Base-by-base conservation (phyloP, 1,140 invertebrate genomes). In the Pachypeltis micranthus region DNA sequence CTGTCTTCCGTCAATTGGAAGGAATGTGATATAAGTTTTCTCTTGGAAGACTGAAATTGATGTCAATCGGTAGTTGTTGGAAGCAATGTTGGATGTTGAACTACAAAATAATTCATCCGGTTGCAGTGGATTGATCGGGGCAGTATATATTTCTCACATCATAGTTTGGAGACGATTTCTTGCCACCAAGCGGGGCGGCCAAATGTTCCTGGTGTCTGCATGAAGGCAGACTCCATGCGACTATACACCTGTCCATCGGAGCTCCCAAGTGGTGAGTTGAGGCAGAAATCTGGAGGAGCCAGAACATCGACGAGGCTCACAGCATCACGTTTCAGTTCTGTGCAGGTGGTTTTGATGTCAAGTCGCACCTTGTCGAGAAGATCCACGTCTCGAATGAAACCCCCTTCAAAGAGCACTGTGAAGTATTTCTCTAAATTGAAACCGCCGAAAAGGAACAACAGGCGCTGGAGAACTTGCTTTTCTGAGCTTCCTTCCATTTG, bases 241-340 rank as follows among this genome's bases (percentile, higher is more conserved):
- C 14, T 19, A 21, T 44, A 61, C 65, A 83, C 79, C 71, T 89
- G 78, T 70, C 90, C 90, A 77, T 92, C 87, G 1, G 87, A 82
- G 69, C 79, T 76, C 57, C 89, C 90, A n/a, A 92, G 75, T 19
- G 84, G 81, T 2, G 89, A 92, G 70, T 88, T 86, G 0, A 92
- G 71, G 68, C 88, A 81, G 71, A 87, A 93, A 78, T 96, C 92
- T n/a, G 88, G 85, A 1, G 91, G 91, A 16, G 91, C 87, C 62
- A 95, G 78, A 0, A 83, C 83, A 79, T 96, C 93, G 0, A 85
- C 84, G 19, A 93, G 75, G 7, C 83, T 69, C 12, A 93, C 81
- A 3, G 86, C 83, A 65, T 94, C 83, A 51, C 83, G 76, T 71
- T 85, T 85, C 14, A 93, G 67, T 31, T 76, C 71, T 0, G 70